These are phyloP conservation scores for Aldabrachelys gigantea DNA, from an alignment of 2,113 vertebrate genomes.

Conservation along the genomic window DNA sequence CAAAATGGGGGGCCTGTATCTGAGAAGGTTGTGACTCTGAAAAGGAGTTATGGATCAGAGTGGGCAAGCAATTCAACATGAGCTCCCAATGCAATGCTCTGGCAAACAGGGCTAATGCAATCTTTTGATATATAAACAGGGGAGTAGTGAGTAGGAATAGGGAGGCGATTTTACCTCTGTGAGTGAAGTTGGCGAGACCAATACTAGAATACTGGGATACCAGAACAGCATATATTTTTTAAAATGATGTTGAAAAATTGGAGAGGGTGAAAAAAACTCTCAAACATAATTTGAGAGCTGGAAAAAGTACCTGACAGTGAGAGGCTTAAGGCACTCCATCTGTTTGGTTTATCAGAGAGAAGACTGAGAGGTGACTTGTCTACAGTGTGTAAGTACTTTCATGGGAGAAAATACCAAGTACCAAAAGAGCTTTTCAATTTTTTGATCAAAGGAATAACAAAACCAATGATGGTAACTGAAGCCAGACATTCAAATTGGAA, in stretches of 20 bases:
- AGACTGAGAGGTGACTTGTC: background rate
- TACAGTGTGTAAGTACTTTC: background rate
- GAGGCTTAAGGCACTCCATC: background rate
- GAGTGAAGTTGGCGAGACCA: background rate
- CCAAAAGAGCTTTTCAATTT: background rate
- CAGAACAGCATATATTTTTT: background rate
- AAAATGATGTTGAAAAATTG: background rate
- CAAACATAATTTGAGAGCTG: background rate
- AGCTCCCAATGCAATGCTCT: background rate
- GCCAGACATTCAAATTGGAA: background rate
- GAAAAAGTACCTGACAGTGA: background rate
- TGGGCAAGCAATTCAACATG: too few species aligned
- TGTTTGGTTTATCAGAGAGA: background rate
- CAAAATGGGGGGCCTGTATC: background rate
- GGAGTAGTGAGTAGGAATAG: background rate
- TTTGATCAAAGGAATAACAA: background rate
- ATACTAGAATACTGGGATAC: background rate
- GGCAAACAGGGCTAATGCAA: background rate
- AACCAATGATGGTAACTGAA: background rate
- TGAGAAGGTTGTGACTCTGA: background rate
- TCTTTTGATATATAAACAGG: background rate
- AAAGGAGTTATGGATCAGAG: too few species aligned
- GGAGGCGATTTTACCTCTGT: background rate
- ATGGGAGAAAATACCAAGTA: background rate
- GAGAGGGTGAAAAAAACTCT: background rate